A percentile compares a stretch with the other conserved stretches of the same genome.
Conservation (phyloP, 2,113 vertebrate genomes). For the Junco hyemalis region DNA sequence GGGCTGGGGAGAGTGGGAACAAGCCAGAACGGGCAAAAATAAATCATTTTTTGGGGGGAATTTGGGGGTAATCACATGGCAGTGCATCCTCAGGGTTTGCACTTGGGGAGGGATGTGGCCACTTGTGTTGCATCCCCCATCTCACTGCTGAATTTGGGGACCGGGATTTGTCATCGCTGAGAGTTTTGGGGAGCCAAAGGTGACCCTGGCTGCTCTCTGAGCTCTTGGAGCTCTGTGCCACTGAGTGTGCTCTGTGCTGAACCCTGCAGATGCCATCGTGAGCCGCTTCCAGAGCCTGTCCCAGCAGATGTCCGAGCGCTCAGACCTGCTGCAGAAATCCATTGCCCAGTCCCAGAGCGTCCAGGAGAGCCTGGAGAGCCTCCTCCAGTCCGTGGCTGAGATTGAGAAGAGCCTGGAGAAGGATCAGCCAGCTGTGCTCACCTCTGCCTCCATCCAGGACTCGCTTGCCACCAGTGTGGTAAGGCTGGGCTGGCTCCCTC, state of each 20-base stretch:
- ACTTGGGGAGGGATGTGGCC: fast-evolving
- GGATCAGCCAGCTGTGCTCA: slow-evolving; percentile 74
- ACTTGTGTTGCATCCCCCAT: fast-evolving
- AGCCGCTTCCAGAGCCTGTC: slow-evolving; percentile 85
- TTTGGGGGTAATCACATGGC: fast-evolving
- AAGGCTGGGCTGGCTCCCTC: neutral
- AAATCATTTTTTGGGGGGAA: neutral
- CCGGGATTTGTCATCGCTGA: fast-evolving
- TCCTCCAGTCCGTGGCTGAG: slow-evolving; percentile 84
- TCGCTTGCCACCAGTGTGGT: slow-evolving; percentile 87
- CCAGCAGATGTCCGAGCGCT: slow-evolving; percentile 79
- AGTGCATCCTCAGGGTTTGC: fast-evolving
- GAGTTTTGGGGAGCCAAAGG: neutral
- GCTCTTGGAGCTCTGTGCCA: neutral
- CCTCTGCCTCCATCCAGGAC: slow-evolving; percentile 85
- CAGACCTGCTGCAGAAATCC: slow-evolving; percentile 90
- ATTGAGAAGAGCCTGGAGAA: slow-evolving; percentile 73
- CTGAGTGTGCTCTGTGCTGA: neutral
- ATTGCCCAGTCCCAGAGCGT: slow-evolving; percentile 93
- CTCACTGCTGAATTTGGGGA: neutral
- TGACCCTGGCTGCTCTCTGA: neutral
- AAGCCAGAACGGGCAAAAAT: neutral
- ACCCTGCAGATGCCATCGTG: slow-evolving; percentile 80
- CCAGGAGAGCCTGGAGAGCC: slow-evolving; percentile 89
- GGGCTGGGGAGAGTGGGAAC: neutral